These are phyloP conservation scores for Pentamera pediparva DNA, from an alignment of 53 echinoderm and acorn worm genomes.

Conservation along the genomic window DNA sequence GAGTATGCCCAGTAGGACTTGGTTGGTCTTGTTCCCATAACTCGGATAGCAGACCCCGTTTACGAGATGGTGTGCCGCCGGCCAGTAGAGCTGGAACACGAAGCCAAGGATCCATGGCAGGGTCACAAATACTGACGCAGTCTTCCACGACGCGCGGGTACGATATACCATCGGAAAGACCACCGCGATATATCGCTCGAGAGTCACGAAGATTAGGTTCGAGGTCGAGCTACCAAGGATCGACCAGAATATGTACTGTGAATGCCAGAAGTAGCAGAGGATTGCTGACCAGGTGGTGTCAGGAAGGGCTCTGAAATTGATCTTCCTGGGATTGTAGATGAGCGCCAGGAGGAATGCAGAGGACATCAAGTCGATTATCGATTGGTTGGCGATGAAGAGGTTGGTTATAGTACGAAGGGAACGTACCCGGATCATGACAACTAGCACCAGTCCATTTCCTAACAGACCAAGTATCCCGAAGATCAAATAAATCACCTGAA, in stretches of 20 bases:
- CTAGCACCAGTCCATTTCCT: conserved; percentile 55
- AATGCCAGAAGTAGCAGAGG: conserved; percentile 55
- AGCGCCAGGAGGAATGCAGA: conserved; percentile 40
- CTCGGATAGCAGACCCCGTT: conserved; percentile 26
- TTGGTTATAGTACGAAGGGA: conserved; percentile 55
- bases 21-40: conserved; percentile 13
- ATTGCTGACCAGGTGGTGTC: background rate
- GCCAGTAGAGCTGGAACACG: conserved; percentile 36
- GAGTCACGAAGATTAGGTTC: conserved; percentile 54
- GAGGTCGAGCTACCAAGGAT: conserved; percentile 39
- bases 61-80: conserved; percentile 24
- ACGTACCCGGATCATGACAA: conserved; percentile 26
- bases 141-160: conserved; percentile 21
- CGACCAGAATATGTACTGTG: conserved; percentile 58
- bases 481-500: conserved; percentile 4
- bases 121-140: conserved; percentile 25
- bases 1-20: conserved; percentile 26
- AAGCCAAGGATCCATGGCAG: conserved; percentile 52
- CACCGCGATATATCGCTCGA: conserved; percentile 61
- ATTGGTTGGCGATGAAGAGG: conserved; percentile 58
- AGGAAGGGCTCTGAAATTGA: background rate
- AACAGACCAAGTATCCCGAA: conserved; percentile 48
- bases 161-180: conserved; percentile 54
- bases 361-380: conserved; percentile 46
- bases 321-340: background rate